Evolutionary conservation across 2,113 vertebrate genomes (phyloP), one percentile per base, ranked within the genome.

Genomic region (Osmerus eperlanus): DNA sequence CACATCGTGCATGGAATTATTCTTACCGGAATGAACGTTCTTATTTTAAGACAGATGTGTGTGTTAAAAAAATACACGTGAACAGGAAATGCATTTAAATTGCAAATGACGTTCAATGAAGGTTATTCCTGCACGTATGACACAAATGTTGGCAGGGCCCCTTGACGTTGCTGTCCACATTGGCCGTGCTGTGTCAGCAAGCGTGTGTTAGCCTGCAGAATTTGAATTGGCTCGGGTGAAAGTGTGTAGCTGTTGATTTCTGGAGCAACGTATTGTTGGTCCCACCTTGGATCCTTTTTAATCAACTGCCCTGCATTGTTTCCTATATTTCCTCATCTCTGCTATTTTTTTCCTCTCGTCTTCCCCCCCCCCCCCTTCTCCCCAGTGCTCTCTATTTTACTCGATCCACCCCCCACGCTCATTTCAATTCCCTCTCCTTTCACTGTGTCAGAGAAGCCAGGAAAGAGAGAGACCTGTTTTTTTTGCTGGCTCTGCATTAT

Each of bases 401-500:
- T 75, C 77, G 82, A 73, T 74, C 74, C 81, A 76, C 79, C 83
- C 85, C 60, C 73, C 81, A 81, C 83, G 85, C 84, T 87, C 76
- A 83, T 85, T 89, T 78, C 80, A 47, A 53, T 76, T 85, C 79
- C 83, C 74, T 77, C 66, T 81, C 81, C 81, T 75, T 76, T 79
- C 84, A 76, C 69, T 87, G 81, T 86, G 86, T 86, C 83, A 88
- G 86, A 81, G 80, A 87, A 87, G 88, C 84, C 85, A 68, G 68
- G 65, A 71, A 66, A 81, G 70, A 74, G 61, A 79, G 80, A 83
- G 82, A 81, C 29, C 62, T 64, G 74, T 74, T 78, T 78, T 89
- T 90, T 89, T 85, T 91, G 89, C 89, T 89, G 82, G 89, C 88
- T 90, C 90, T 91, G 91, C 91, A 91, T 89, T 91, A 91, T 84